These are phyloP conservation scores for Allenopithecus nigroviridis DNA, from an alignment of 2,797 vertebrate species.

Conservation along the genomic window DNA sequence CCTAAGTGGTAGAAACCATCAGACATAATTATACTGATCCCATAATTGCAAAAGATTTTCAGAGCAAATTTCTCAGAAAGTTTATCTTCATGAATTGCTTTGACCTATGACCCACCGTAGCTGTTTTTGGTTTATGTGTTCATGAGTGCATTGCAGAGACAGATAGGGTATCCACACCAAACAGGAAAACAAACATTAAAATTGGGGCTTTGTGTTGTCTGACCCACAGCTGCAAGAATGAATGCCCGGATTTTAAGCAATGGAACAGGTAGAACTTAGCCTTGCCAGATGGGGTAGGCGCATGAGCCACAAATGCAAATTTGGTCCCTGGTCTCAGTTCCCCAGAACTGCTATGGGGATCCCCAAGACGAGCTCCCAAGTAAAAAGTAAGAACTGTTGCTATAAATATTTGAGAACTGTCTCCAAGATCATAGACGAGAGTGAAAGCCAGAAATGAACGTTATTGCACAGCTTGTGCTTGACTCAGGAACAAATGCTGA, in stretches of 20 bases:
- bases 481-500: neutral
- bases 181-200: neutral
- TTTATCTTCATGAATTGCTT: neutral
- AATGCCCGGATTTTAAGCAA: no score
- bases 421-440: neutral
- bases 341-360: neutral
- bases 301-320: neutral
- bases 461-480: no score
- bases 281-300: no score
- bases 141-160: neutral
- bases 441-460: neutral
- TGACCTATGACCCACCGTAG: neutral
- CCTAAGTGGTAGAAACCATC: neutral
- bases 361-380: neutral
- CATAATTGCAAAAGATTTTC: neutral
- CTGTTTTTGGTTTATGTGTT: neutral
- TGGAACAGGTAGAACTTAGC: neutral
- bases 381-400: neutral
- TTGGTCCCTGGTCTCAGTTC: slow-evolving; percentile 14
- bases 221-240: neutral
- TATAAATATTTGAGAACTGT: neutral
- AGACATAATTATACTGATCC: neutral
- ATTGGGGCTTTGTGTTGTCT: neutral
- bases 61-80: neutral
- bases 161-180: neutral